Conservation (phyloP, 1,140 invertebrate species). For the Drosophila yakuba region DNA sequence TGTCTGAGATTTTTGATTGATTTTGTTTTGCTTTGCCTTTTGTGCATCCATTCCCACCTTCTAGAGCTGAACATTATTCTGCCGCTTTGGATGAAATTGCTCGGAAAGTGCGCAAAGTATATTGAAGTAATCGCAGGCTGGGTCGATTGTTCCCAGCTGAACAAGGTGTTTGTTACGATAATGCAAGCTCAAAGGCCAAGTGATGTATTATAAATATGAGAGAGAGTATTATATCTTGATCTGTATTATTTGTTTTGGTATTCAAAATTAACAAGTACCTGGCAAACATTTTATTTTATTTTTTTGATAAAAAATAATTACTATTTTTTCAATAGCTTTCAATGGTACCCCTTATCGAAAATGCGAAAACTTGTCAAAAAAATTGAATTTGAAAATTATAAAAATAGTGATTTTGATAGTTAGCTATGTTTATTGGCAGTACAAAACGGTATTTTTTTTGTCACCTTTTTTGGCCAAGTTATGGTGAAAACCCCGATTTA, state of each 20-base stretch:
- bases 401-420: no score
- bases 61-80: constrained; percentile 34
- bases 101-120: constrained; percentile 76
- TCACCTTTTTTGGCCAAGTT: no score
- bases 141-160: constrained; percentile 7
- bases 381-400: no score
- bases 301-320: no score
- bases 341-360: no score
- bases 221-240: background rate
- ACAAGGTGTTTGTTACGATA: constrained; percentile 25
- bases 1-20: constrained; percentile 67
- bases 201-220: background rate
- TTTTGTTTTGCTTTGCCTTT: constrained; percentile 57
- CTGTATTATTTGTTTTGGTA: background rate
- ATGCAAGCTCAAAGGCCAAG: constrained; percentile 31
- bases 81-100: constrained; percentile 65
- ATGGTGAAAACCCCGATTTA: no score
- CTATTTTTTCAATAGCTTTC: no score
- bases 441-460: no score
- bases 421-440: no score
- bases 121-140: constrained; percentile 52
- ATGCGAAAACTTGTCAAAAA: no score
- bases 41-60: background rate
- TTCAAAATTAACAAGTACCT: no score
- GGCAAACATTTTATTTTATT: no score